Evolutionary conservation across 2,113 vertebrate species (phyloP), one percentile per base, ranked within the genome.

Genomic region (Jaculus jaculus): DNA sequence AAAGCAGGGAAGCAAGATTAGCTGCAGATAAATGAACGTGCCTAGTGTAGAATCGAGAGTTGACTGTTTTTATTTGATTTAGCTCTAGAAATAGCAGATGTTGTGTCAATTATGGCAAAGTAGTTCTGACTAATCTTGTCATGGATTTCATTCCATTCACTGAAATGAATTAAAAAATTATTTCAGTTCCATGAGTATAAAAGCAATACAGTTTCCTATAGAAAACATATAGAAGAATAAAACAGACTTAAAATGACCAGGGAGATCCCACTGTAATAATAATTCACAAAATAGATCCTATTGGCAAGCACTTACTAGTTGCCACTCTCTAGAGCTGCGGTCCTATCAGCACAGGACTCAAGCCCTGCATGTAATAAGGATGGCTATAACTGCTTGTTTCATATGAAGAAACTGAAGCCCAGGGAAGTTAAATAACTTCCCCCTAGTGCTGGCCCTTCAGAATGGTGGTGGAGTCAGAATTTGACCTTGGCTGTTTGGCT

Each of bases 31-130:
- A 95, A 95, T 94, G 96, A 87, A 42, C 0, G 0, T 2, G 72
- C 68, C 89, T 83, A 11, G n/a, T 60, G 68, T 7, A 71, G 94
- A 94, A 92, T 91, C 47, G 39, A 47, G 89, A 96, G 93, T 42
- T 42, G 86, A 77, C 95, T 91, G 54, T 83, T 95, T 95, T 92
- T 81, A 95, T 94, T 89, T 74, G 94, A 91, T 92, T 93, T 78
- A 73, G 80, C 77, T 87, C 90, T 42, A 69, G 93, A 87, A 91
- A 84, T 32, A 84, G 91, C 94, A 94, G 93, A 39, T 95, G 94
- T 69, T 81, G 91, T 89, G 81, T 92, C 94, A 60, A 74, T 96
- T 91, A 89, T 54, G 60, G 72, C 85, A 69, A 58, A 73, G 89
- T 13, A 18, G 32, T 92, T 91, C 87, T 69, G 85, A 87, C 89